A percentile compares a stretch with the other conserved stretches of the same genome.
Conservation (phyloP, 2,113 vertebrate genomes). For the Empidonax traillii region DNA sequence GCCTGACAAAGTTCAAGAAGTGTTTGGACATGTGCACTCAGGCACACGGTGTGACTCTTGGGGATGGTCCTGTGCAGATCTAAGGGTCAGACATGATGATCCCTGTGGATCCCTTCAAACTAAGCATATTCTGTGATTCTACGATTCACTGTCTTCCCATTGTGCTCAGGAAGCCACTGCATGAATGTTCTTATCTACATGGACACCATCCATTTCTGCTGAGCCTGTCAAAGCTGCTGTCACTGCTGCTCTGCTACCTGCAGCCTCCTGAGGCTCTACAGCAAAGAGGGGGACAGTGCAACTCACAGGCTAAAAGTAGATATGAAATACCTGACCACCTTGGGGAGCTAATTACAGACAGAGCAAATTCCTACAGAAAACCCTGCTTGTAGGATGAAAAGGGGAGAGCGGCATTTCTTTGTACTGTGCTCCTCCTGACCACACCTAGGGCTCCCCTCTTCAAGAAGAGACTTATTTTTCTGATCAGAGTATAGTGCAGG, state of each 20-base stretch:
- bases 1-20: neutral
- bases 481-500: neutral
- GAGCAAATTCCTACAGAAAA: neutral
- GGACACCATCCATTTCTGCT: neutral
- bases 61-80: neutral
- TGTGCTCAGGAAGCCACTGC: neutral
- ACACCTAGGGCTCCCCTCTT: neutral
- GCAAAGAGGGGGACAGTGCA: neutral
- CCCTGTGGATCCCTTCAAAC: neutral
- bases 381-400: neutral
- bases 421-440: neutral
- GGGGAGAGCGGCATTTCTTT: neutral
- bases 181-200: neutral
- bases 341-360: neutral
- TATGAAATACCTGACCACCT: neutral
- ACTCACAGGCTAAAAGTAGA: neutral
- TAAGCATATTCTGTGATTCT: neutral
- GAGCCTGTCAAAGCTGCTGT: neutral
- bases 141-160: fast-evolving
- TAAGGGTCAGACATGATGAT: neutral
- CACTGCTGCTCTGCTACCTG: neutral
- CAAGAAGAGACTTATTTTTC: neutral
- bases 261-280: neutral
- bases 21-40: neutral
- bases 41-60: neutral